Conservation (phyloP, 1,140 invertebrate genomes). For the Drosophila azteca region DNA sequence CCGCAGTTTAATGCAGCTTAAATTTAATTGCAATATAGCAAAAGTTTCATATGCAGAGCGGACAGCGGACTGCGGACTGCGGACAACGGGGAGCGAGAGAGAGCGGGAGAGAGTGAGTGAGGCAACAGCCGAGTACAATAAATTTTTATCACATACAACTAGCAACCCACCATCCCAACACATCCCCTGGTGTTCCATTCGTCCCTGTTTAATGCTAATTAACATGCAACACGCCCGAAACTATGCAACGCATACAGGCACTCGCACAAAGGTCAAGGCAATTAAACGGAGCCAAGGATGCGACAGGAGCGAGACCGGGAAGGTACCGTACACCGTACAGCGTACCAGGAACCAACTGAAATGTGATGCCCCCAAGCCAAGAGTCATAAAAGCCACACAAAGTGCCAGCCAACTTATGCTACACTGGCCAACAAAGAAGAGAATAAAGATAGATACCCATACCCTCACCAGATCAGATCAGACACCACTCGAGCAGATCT, state of each 20-base stretch:
- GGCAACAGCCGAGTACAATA: constrained; percentile 43
- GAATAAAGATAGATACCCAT: constrained; percentile 4
- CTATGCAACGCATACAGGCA: constrained; percentile 52
- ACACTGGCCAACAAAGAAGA: constrained; percentile 11
- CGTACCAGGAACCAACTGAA: constrained; percentile 22
- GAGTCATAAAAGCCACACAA: constrained; percentile 69
- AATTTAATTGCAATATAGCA: constrained; percentile 74
- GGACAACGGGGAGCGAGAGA: no score
- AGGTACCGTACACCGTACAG: constrained; percentile 4
- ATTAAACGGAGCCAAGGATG: constrained; percentile 64
- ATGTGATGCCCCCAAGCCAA: constrained; percentile 35
- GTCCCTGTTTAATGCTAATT: constrained; percentile 74
- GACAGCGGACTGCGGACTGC: not conserved
- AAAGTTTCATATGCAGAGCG: constrained; percentile 59
- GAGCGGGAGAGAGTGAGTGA: not conserved
- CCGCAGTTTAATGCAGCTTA: constrained; percentile 72
- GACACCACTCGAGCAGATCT: not conserved
- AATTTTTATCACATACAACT: constrained; percentile 70
- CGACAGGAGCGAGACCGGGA: constrained; percentile 7
- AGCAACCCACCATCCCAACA: not conserved
- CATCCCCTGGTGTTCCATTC: constrained; percentile 10
- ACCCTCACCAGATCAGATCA: constrained; percentile 12
- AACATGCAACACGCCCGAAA: constrained; percentile 72
- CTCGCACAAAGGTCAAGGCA: constrained; percentile 68
- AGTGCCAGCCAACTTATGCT: constrained; percentile 53